These are phyloP conservation scores for Sebastes cheni DNA, from an alignment of 2,797 vertebrate genomes.

Conservation along the genomic window DNA sequence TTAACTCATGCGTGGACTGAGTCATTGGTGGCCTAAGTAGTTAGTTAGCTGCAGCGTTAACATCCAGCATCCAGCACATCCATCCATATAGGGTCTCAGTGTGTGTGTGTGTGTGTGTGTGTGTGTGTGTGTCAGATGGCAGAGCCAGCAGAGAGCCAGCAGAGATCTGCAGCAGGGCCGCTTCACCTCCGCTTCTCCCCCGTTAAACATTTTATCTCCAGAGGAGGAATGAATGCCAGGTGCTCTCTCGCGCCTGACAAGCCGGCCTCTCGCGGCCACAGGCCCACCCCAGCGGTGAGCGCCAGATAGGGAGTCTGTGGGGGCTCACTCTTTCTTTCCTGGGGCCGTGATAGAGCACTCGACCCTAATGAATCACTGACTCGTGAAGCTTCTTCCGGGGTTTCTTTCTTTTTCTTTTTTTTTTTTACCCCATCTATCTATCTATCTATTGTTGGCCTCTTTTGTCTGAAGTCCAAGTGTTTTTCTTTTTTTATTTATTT, in stretches of 20 bases:
- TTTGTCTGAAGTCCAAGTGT: not conserved
- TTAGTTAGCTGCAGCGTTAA: not conserved
- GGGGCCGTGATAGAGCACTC: constrained; percentile 44
- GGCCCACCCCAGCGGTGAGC: constrained; percentile 57
- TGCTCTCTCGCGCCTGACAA: constrained; percentile 62
- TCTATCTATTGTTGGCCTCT: not conserved
- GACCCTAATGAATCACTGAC: constrained; percentile 51
- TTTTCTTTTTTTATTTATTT: not conserved
- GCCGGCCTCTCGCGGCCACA: constrained; percentile 53
- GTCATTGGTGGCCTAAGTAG: not conserved
- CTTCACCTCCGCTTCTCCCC: not conserved
- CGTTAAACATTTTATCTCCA: constrained; percentile 51
- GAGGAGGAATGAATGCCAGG: constrained; percentile 70
- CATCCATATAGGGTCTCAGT: not conserved
- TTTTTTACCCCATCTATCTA: not conserved
- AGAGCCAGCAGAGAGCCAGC: not conserved
- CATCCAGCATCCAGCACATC: not conserved
- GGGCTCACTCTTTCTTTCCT: constrained; percentile 12
- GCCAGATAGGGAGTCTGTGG: constrained; percentile 54
- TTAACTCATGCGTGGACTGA: not conserved
- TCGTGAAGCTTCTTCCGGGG: constrained; percentile 35
- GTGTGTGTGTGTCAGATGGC: not conserved
- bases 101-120: not conserved
- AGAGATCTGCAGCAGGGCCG: not conserved
- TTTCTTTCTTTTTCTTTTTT: not conserved